Evolutionary conservation across 2,113 vertebrate genomes (phyloP), one percentile per base, ranked within the genome.

Genomic region (Vombatus ursinus): DNA sequence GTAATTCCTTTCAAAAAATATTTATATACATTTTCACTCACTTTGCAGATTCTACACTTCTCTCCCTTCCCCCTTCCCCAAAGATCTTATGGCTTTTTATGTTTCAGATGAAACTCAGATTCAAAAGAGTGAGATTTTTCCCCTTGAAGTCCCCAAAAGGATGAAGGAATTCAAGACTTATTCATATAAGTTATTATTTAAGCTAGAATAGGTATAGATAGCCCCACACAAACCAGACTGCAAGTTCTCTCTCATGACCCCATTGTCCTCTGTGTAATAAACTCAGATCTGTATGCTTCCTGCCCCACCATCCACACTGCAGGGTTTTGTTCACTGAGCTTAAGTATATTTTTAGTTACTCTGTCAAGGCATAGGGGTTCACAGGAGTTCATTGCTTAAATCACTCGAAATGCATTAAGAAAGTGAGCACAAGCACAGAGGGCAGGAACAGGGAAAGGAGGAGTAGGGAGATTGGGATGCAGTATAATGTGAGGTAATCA

Each of bases 221-320:
- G 37, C 10, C 94, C 25, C 28, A 94, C 92, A 97, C 93, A 94
- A 94, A 90, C 0, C 84, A 31, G 89, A 92, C 93, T 92, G 96
- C 96, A 95, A 93, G 97, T 94, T 97, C 84, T 96, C 52, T 95
- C 26, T 94, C 19, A 23, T 84, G 68, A 84, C 68, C 68, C n/a
- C 19, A 44, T 84, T 84, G 68, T 84, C 8, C n/a, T 93, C 31
- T 77, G 37, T 93, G 94, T 44, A 93, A 77, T 54, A 94, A 89
- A 24, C 25, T 92, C 23, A 96, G 89, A 91, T 89, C 53, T 94
- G 31, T 51, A 26, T 96, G 91, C 92, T 97, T 95, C 0, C 0
- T 91, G 92, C 93, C 50, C 84, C 54, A 84, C 31, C 10, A 23
- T 93, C 90, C 44, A 52, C 93, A 94, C 1, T 12, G 92, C 22